Percentiles rank a stretch among this genome's conserved stretches.
Evolutionary conservation across 2,113 vertebrate genomes (phyloP).

Genomic region (Otocyon megalotis): DNA sequence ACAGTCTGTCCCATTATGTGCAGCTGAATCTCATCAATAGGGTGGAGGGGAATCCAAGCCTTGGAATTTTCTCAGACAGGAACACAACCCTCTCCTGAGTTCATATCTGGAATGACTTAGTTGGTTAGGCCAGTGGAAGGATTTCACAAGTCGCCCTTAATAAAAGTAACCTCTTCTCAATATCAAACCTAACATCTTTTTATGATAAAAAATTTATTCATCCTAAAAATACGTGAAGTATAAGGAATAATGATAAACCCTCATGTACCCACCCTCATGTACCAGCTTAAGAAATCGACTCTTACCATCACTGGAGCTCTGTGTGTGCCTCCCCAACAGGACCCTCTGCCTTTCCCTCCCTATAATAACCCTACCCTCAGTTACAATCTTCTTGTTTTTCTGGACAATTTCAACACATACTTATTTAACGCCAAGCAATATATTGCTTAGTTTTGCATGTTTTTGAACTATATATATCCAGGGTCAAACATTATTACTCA

Average conservation of each 20-base stretch:
- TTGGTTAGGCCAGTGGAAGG: background rate
- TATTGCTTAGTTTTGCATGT: background rate
- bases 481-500: conserved; percentile 5
- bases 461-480: background rate
- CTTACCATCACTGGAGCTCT: background rate
- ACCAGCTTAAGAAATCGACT: background rate
- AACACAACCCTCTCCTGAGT: background rate
- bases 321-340: background rate
- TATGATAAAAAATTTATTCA: background rate
- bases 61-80: background rate
- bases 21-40: background rate
- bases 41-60: background rate
- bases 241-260: background rate
- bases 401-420: background rate
- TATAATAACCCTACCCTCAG: background rate
- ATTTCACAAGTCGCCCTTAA: conserved; percentile 10
- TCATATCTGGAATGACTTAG: conserved; percentile 14
- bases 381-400: background rate
- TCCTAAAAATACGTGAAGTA: background rate
- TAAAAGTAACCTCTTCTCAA: conserved; percentile 33
- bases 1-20: background rate
- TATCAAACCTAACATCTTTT: background rate
- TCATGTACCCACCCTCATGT: background rate
- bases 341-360: background rate
- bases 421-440: background rate